These are phyloP conservation scores for Eurystomus gularis DNA, from an alignment of 2,113 vertebrate species.

Conservation along the genomic window DNA sequence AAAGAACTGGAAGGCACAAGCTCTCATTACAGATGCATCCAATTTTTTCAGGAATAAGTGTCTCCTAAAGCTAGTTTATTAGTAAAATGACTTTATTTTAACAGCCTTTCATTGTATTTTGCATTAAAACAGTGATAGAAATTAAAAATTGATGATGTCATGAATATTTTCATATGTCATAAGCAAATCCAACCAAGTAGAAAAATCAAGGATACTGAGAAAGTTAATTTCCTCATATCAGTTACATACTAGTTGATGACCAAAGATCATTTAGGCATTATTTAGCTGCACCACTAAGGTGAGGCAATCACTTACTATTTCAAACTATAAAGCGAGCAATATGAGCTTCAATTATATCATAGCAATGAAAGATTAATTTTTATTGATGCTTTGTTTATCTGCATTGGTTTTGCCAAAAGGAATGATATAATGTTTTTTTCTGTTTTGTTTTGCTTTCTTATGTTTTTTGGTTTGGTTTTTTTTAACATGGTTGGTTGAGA, in stretches of 20 bases:
- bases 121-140: not conserved
- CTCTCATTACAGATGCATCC: not conserved
- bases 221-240: not conserved
- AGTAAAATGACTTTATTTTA: not conserved
- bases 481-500: not conserved
- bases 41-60: not conserved
- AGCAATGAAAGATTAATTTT: not conserved
- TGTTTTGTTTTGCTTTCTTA: not conserved
- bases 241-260: not conserved
- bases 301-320: not conserved
- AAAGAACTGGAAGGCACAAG: not conserved
- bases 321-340: not conserved
- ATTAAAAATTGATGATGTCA: not conserved
- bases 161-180: not conserved
- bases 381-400: not conserved
- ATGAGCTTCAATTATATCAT: not conserved
- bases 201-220: not conserved
- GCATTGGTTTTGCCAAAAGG: not conserved
- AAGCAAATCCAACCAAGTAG: not conserved
- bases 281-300: not conserved
- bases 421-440: not conserved
- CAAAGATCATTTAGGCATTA: not conserved
- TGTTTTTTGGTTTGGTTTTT: too few species aligned
- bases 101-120: not conserved
- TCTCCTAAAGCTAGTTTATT: not conserved